phyloP scores from a whole-genome alignment of 2,797 vertebrate genomes.

The Kryptopterus vitreolus region DNA sequence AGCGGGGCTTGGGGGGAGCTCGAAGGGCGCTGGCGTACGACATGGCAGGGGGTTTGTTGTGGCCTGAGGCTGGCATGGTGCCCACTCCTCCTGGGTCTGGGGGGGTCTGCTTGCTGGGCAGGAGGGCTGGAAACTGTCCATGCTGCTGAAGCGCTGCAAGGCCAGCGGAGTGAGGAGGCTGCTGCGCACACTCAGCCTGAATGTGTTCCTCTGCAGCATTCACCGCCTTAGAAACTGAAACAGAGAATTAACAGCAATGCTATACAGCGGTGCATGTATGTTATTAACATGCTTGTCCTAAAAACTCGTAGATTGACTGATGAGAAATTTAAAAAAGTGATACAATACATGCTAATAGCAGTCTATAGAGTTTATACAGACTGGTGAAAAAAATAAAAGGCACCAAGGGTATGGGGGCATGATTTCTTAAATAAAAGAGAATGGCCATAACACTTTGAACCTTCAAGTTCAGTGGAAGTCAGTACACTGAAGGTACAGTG shows the following conservation, averaged over 20 bases:
- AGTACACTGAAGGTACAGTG: neutral
- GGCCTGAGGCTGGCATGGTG: conserved; percentile 72
- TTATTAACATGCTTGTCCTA: neutral
- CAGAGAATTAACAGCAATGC: neutral
- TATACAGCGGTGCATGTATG: neutral
- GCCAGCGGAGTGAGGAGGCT: conserved; percentile 71
- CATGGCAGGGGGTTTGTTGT: conserved; percentile 90
- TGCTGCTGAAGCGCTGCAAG: conserved; percentile 89
- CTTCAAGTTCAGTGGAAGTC: neutral
- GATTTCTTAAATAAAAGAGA: neutral
- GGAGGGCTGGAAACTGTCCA: conserved; percentile 96
- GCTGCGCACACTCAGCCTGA: conserved; percentile 77
- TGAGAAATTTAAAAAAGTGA: neutral
- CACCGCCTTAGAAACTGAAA: conserved; percentile 77
- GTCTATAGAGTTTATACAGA: neutral
- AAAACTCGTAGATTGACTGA: neutral
- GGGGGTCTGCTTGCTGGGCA: conserved; percentile 89
- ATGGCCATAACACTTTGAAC: neutral
- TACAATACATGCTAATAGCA: neutral
- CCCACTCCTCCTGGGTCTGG: conserved; percentile 76
- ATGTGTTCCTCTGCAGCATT: conserved; percentile 85
- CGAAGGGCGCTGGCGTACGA: conserved; percentile 96
- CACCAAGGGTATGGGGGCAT: neutral
- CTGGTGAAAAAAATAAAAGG: neutral
- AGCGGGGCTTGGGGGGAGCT: conserved; percentile 92